phyloP scores from a whole-genome alignment of 2,888 invertebrate genomes.

The Noctua fimbriata region DNA sequence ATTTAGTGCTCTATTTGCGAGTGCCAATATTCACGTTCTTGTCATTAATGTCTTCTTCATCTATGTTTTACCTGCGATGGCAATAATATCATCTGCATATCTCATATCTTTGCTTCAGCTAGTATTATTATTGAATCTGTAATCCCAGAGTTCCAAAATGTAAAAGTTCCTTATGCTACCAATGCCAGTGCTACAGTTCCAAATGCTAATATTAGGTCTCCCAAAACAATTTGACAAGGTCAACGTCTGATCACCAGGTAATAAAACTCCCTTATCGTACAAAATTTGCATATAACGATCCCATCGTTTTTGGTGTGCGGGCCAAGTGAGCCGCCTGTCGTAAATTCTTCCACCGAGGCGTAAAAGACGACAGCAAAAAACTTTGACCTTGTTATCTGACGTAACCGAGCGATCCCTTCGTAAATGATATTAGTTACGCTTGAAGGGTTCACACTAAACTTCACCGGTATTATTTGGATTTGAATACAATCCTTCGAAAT shows the following conservation, averaged over 20 bases:
- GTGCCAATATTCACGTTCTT: neutral
- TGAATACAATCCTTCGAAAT: conserved; percentile 37
- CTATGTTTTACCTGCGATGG: neutral
- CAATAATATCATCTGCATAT: neutral
- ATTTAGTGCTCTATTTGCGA: neutral
- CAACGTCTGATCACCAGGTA: conserved; percentile 21
- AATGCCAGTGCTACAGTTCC: neutral
- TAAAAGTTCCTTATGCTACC: neutral
- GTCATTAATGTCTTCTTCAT: neutral
- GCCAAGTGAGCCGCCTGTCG: conserved; percentile 38
- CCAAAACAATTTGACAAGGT: conserved; percentile 20
- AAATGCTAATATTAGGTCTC: conserved; percentile 5
- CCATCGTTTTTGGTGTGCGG: conserved; percentile 36
- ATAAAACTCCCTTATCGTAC: conserved; percentile 33
- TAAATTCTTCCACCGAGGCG: conserved; percentile 47
- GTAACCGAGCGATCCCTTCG: conserved; percentile 68
- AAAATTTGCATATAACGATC: conserved; percentile 45
- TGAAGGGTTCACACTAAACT: conserved; percentile 44
- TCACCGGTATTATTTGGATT: conserved; percentile 34
- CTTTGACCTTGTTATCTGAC: conserved; percentile 72
- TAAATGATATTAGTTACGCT: conserved; percentile 72
- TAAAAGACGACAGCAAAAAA: conserved; percentile 58
- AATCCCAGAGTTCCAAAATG: neutral
- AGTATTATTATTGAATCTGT: neutral
- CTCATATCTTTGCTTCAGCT: neutral